Evolutionary conservation across 2,888 invertebrate species (phyloP).

Genomic region (Ommatoiulus sabulosus): DNA sequence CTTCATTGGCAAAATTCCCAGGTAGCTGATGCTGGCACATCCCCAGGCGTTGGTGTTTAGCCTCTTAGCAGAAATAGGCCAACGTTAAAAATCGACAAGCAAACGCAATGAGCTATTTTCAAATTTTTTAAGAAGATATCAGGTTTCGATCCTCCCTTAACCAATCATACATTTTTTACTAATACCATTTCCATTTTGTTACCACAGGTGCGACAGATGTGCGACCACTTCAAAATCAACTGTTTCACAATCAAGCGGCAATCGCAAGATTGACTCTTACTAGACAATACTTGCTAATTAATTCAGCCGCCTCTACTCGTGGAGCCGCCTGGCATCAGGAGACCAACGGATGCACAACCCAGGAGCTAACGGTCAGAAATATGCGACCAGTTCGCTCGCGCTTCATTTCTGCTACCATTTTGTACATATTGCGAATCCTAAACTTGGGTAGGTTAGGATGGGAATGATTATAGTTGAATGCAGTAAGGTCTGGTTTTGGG

Average conservation of each 20-base stretch:
- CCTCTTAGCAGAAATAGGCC: no score
- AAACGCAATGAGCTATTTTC: no score
- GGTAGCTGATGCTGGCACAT: no score
- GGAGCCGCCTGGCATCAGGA: slow-evolving; percentile 6
- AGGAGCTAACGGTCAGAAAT: slow-evolving; percentile 44
- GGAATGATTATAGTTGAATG: background rate
- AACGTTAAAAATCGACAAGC: no score
- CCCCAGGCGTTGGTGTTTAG: no score
- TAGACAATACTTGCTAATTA: slow-evolving; percentile 54
- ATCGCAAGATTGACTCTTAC: slow-evolving; percentile 71
- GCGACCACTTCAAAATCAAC: slow-evolving; percentile 88
- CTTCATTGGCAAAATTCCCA: no score
- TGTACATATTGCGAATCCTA: background rate
- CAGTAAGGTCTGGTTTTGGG: background rate
- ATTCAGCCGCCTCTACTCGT: background rate
- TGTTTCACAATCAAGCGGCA: slow-evolving; percentile 78
- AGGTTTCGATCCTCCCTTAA: background rate
- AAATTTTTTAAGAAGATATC: no score
- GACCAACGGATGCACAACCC: slow-evolving; percentile 20
- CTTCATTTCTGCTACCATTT: slow-evolving; percentile 3
- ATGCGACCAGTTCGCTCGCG: background rate
- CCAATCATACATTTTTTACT: background rate
- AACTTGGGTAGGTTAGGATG: background rate
- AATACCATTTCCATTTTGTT: slow-evolving; percentile 60
- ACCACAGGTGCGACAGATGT: slow-evolving; percentile 94